Evolutionary conservation across 2,113 vertebrate species (phyloP).

Genomic region (Lepus europaeus): DNA sequence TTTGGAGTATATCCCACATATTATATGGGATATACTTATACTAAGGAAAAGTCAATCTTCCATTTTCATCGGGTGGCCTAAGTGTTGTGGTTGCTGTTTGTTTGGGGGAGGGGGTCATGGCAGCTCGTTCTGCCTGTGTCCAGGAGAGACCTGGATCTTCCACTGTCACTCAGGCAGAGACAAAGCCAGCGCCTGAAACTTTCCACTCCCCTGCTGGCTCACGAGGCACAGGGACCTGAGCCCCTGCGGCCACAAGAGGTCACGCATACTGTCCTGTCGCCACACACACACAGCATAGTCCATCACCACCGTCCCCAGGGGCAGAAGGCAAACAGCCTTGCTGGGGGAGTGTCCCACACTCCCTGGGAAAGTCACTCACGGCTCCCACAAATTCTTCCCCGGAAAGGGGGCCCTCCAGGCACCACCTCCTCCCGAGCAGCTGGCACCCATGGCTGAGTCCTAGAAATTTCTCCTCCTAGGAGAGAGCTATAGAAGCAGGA

Average conservation of each 20-base stretch:
- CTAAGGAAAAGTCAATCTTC: background rate
- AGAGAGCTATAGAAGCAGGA: background rate
- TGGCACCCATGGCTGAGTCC: background rate
- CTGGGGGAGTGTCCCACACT: background rate
- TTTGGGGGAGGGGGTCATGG: background rate
- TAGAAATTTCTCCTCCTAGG: background rate
- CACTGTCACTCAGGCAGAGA: background rate
- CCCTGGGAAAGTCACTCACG: background rate
- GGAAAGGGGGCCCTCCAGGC: background rate
- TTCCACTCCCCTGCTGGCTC: slow-evolving; percentile 26
- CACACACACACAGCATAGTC: background rate
- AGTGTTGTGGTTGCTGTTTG: background rate
- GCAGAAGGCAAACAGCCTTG: background rate
- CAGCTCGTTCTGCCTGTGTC: too few species aligned
- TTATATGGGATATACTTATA: background rate
- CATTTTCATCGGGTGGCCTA: background rate
- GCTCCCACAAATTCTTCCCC: background rate
- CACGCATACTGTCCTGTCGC: background rate
- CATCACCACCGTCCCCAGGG: background rate
- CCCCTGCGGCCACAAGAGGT: background rate
- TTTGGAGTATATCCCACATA: slow-evolving; percentile 9
- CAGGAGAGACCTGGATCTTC: background rate
- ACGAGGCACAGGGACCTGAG: background rate
- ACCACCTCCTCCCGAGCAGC: background rate
- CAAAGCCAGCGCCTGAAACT: slow-evolving; percentile 6